Conservation (phyloP, 1,140 invertebrate species). For the Aphis gossypii region DNA sequence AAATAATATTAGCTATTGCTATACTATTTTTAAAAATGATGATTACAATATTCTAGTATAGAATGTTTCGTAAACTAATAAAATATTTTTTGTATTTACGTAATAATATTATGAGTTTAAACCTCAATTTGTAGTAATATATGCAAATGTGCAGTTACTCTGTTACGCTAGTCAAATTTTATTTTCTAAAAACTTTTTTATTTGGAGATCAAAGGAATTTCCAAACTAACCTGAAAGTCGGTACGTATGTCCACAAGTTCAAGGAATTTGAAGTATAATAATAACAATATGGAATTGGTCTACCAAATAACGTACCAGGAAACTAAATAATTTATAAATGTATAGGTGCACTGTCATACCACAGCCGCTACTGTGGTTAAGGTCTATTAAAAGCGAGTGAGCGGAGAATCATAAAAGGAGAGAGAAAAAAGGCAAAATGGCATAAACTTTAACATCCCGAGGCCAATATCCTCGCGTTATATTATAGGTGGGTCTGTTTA, state of each 20-base stretch:
- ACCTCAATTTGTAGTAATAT: background rate
- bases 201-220: background rate
- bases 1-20: background rate
- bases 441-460: conserved; percentile 55
- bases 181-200: background rate
- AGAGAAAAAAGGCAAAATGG: conserved; percentile 41
- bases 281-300: background rate
- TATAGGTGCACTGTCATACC: background rate
- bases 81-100: background rate
- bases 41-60: background rate
- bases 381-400: conserved; percentile 11
- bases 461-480: conserved; percentile 42
- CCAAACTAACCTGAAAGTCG: background rate
- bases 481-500: conserved; percentile 33
- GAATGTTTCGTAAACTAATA: background rate
- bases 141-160: background rate
- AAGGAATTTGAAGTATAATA: background rate
- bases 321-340: background rate
- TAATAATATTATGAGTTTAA: background rate
- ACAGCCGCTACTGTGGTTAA: background rate
- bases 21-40: background rate
- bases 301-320: background rate
- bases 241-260: background rate
- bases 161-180: background rate
- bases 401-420: conserved; percentile 31